Evolutionary conservation across 2,113 vertebrate species (phyloP), one percentile per base, ranked within the genome.

Genomic region (Vanacampus margaritifer): DNA sequence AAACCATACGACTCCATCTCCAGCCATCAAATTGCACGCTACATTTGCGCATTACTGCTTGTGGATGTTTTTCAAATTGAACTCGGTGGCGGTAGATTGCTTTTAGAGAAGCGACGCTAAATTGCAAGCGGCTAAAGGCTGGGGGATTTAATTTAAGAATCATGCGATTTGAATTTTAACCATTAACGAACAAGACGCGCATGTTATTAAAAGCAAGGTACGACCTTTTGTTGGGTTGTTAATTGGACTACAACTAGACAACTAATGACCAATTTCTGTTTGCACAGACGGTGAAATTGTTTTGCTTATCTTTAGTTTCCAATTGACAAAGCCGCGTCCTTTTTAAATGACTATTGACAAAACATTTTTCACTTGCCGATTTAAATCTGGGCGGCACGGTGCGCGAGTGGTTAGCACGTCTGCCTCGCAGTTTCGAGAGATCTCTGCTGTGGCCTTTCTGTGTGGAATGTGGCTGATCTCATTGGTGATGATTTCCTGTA

Each of bases 211-310:
- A 54, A 76, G 35, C 51, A 73, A 82, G 58, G 51, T 64, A 51
- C 82, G 70, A 87, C 82, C 79, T 86, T 82, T 84, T 79, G 71
- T 75, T 81, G 74, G 70, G 67, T 46, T 68, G 73, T 78, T 87
- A 86, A 86, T 85, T 77, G 81, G 65, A 71, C 43, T 6, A 75
- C 71, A 41, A 64, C 81, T 71, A 71, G 74, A 85, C 76, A 79
- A 63, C 24, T 51, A 80, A 75, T 74, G 28, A 67, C 68, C 43
- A 51, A 5, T 28, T 60, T 50, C 32, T 51, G 64, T 67, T 53
- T 71, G 69, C 62, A 68, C 2, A 41, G 23, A 67, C 60, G 61
- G 72, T 58, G 75, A 17, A 69, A 67, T 74, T 64, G 50, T 71
- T 75, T 73, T 64, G 13, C 62, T 56, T 67, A 58, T 68, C 79